Evolutionary conservation across 2,888 invertebrate genomes (phyloP), one percentile per base, ranked within the genome.

Genomic region (Parnassius smintheus): DNA sequence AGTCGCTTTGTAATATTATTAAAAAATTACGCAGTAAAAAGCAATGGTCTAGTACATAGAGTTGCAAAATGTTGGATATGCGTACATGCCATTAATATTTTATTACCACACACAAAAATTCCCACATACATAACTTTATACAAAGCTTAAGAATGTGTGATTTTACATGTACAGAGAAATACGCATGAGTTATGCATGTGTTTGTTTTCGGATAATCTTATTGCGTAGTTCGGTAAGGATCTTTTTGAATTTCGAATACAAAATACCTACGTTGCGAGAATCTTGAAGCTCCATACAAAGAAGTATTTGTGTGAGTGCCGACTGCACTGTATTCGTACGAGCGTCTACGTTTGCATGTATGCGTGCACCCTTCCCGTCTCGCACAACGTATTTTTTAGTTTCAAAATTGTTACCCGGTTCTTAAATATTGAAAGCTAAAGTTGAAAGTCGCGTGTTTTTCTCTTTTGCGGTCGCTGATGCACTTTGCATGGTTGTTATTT

Each of bases 361-460:
- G 85, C 48, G 88, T 88, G 83, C 89, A 88, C 89, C 90, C 91
- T 90, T 89, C 85, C 77, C 75, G 87, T 87, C 83, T 82, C 77
- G 74, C 70, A 82, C 72, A 73, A 68, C 61, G 72, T 70, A 68
- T 9, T 45, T 61, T 65, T 73, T 56, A 66, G 50, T 46, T 13
- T 18, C 0, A 59, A 60, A 65, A 63, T 64, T 9, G 55, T 56
- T 25, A 44, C 7, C 45, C 12, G 22, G 25, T 12, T 46, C 72
- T 61, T 61, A 82, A 35, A 73, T 54, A 0, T 0, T n/a, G 0
- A 1, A 1, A 0, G 0, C 9, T 77, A 85, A 69, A 68, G 80
- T 70, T 72, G 48, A 72, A 63, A 69, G 66, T 80, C 0, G 66
- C 45, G n/a, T 70, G 63, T 1, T 12, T 42, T 45, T 45, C 9